Evolutionary conservation across 2,888 invertebrate species (phyloP).

Genomic region (Zygaena filipendulae): DNA sequence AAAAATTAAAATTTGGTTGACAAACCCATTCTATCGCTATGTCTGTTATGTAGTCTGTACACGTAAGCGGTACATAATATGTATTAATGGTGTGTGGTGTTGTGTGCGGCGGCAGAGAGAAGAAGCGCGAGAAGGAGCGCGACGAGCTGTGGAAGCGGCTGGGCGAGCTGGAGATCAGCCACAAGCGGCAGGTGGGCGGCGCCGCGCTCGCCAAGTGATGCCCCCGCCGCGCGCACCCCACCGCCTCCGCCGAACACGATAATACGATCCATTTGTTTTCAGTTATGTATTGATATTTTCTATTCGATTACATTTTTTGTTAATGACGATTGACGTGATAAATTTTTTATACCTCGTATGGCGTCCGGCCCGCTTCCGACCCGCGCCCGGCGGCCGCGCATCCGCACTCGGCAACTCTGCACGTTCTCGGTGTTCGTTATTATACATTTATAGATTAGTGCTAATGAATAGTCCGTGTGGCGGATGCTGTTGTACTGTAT

Average conservation of each 20-base stretch:
- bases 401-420: constrained; percentile 4
- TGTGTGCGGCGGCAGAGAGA: no score
- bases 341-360: constrained; percentile 45
- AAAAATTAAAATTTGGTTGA: no score
- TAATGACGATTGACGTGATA: constrained; percentile 49
- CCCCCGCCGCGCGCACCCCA: constrained; percentile 51
- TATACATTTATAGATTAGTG: no score
- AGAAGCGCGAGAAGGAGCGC: constrained; percentile 95
- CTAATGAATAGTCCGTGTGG: no score
- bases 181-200: constrained; percentile 54
- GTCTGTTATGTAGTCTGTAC: no score
- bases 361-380: neutral
- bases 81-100: no score
- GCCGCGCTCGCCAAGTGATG: constrained; percentile 50
- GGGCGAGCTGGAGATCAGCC: constrained; percentile 87
- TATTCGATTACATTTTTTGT: constrained; percentile 65
- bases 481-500: constrained; percentile 40
- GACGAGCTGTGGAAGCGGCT: constrained; percentile 97
- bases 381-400: no score
- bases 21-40: no score
- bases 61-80: no score
- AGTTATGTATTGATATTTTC: constrained; percentile 62
- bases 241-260: constrained; percentile 33
- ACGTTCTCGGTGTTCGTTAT: constrained; percentile 18
- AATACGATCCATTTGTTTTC: constrained; percentile 55